Conservation (phyloP, 2,888 invertebrate genomes). For the Xylota segnis region DNA sequence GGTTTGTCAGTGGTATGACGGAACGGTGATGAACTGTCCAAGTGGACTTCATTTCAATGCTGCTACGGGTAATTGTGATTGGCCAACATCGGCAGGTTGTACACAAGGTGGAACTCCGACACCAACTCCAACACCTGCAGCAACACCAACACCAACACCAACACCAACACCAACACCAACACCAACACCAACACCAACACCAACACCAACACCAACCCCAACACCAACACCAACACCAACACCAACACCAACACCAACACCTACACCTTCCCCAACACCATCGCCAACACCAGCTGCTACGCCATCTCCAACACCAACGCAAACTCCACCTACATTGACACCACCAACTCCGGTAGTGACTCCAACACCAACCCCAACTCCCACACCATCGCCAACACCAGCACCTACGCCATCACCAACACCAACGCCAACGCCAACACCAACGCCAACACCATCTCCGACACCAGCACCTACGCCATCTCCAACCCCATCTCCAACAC, state of each 20-base stretch:
- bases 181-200: constrained; percentile 1
- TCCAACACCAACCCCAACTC: too few species aligned
- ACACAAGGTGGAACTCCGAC: constrained; percentile 37
- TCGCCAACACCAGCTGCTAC: not conserved
- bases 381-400: too few species aligned
- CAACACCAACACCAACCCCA: not conserved
- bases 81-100: constrained; percentile 79
- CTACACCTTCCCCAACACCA: not conserved
- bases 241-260: not conserved
- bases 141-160: constrained; percentile 2
- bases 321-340: not conserved
- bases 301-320: not conserved
- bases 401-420: too few species aligned
- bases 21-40: constrained; percentile 78
- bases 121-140: not conserved
- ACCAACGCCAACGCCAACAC: too few species aligned
- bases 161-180: constrained; percentile 26
- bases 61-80: constrained; percentile 75
- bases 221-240: not conserved
- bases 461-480: too few species aligned
- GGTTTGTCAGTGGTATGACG: constrained; percentile 77
- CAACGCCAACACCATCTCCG: too few species aligned
- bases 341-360: too few species aligned
- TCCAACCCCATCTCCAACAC: too few species aligned
- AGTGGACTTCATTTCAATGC: constrained; percentile 79